Evolutionary conservation across 2,888 invertebrate species (phyloP).

Genomic region (Ophion costatus): DNA sequence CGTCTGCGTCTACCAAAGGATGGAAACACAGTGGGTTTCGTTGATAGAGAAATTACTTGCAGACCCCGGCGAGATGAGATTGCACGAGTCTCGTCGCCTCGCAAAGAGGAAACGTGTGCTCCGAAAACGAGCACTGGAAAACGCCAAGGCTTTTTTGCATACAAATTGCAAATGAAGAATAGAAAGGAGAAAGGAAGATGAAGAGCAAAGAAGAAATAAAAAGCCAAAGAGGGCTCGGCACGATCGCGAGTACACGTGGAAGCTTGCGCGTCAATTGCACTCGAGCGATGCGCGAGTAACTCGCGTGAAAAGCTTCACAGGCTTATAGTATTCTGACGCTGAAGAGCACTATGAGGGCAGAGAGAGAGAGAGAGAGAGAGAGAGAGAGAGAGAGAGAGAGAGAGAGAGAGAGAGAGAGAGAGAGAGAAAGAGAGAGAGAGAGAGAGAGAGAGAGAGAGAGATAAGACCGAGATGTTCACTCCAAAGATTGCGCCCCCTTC

Average conservation of each 20-base stretch:
- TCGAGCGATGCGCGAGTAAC: neutral
- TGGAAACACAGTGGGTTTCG: slow-evolving; percentile 52
- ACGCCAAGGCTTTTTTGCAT: neutral
- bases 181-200: too few species aligned
- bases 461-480: neutral
- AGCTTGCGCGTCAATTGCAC: neutral
- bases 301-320: neutral
- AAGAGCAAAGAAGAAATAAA: too few species aligned
- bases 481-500: neutral
- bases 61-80: slow-evolving; percentile 53
- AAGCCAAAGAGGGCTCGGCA: neutral
- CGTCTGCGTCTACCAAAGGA: slow-evolving; percentile 21
- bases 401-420: neutral
- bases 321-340: too few species aligned
- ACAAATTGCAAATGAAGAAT: too few species aligned
- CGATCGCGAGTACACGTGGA: too few species aligned
- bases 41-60: slow-evolving; percentile 64
- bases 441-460: too few species aligned
- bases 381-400: too few species aligned
- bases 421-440: too few species aligned
- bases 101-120: slow-evolving; percentile 40
- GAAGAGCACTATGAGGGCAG: too few species aligned
- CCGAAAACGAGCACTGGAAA: neutral
- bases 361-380: too few species aligned
- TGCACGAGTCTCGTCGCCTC: slow-evolving; percentile 55